Conservation (phyloP, 2,888 invertebrate genomes). For the Scotopteryx bipunctaria region DNA sequence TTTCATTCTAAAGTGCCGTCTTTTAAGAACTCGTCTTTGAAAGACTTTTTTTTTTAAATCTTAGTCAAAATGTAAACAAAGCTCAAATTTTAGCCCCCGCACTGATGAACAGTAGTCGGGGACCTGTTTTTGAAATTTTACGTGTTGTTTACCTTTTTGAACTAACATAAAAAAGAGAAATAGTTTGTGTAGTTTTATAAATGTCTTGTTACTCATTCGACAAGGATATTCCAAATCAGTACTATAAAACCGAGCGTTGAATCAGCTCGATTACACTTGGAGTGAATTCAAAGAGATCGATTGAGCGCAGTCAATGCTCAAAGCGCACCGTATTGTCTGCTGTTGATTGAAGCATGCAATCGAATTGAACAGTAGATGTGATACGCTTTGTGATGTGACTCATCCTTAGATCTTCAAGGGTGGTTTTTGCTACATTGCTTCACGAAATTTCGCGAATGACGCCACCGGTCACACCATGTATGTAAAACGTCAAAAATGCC, state of each 20-base stretch:
- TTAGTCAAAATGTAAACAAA: too few relatives aligned
- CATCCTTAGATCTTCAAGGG: neutral
- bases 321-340: constrained; percentile 20
- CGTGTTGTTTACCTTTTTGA: too few relatives aligned
- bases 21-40: too few relatives aligned
- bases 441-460: too few relatives aligned
- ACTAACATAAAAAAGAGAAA: too few relatives aligned
- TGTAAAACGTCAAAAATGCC: too few relatives aligned
- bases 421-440: neutral
- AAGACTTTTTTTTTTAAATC: too few relatives aligned
- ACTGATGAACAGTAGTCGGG: too few relatives aligned
- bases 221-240: neutral
- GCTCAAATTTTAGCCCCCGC: too few relatives aligned
- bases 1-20: too few relatives aligned
- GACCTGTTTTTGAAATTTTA: too few relatives aligned
- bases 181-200: neutral
- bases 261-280: constrained; percentile 5
- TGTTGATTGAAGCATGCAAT: constrained; percentile 15
- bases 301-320: constrained; percentile 17
- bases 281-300: constrained; percentile 25
- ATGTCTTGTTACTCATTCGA: neutral
- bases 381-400: constrained; percentile 9
- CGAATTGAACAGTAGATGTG: constrained; percentile 20
- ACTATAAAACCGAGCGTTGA: constrained; percentile 6
- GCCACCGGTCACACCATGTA: too few relatives aligned